A percentile compares a stretch with the other conserved stretches of the same genome.
These are phyloP conservation scores for Heliconius aoede DNA, from an alignment of 2,888 invertebrate genomes.

Conservation along the genomic window DNA sequence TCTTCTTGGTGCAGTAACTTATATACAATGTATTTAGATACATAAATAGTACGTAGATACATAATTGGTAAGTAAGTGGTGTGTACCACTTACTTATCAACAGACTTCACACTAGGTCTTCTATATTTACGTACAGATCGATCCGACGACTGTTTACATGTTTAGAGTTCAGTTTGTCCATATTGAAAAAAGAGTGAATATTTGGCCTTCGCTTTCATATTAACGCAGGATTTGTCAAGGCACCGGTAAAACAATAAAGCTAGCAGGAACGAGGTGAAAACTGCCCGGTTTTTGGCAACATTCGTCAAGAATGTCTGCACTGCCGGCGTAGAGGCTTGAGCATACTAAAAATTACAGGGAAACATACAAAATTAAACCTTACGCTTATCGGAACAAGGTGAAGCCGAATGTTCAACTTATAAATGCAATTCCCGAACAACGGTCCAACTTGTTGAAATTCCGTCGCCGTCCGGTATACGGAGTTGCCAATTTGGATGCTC, in stretches of 20 bases:
- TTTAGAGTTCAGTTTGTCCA: background rate
- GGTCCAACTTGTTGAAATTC: slow-evolving; percentile 82
- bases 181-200: background rate
- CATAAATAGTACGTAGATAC: no score
- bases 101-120: no score
- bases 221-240: slow-evolving; percentile 48
- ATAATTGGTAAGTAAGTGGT: no score
- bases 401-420: slow-evolving; percentile 53
- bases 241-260: slow-evolving; percentile 74
- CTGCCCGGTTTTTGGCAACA: slow-evolving; percentile 80
- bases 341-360: slow-evolving; percentile 53
- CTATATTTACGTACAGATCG: no score
- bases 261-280: slow-evolving; percentile 74
- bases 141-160: no score
- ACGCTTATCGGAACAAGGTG: slow-evolving; percentile 54
- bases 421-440: slow-evolving; percentile 61
- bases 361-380: slow-evolving; percentile 60
- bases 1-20: no score
- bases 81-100: no score
- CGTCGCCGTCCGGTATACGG: slow-evolving; percentile 71
- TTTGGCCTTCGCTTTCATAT: slow-evolving; percentile 35
- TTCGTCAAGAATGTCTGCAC: slow-evolving; percentile 78
- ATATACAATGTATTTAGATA: no score
- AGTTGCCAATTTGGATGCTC: slow-evolving; percentile 67
- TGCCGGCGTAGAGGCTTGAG: slow-evolving; percentile 56